Evolutionary conservation across 2,113 vertebrate genomes (phyloP).

Genomic region (Chroicocephalus ridibundus): DNA sequence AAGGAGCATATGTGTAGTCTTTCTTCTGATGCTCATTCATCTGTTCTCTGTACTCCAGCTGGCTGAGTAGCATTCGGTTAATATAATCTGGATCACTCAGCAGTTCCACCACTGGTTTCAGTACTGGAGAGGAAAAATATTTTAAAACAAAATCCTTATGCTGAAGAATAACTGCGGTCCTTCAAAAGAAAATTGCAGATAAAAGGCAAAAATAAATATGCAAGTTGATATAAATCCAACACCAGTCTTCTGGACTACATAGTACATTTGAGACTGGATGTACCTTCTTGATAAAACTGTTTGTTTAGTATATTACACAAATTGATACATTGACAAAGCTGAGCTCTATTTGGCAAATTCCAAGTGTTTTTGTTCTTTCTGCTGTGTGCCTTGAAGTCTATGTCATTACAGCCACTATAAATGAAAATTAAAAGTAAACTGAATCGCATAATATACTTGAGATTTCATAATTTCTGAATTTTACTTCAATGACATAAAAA

Average conservation of each 20-base stretch:
- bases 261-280: not conserved
- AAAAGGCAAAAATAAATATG: slow-evolving; percentile 9
- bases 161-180: not conserved
- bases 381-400: not conserved
- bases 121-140: slow-evolving; percentile 74
- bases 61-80: slow-evolving; percentile 91
- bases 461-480: not conserved
- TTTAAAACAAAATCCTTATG: slow-evolving; percentile 24
- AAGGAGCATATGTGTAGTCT: slow-evolving; percentile 96
- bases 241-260: not conserved
- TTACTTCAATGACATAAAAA: not conserved
- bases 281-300: not conserved
- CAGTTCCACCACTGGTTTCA: slow-evolving; percentile 92
- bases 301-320: not conserved
- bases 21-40: slow-evolving; percentile 94
- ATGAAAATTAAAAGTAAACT: not conserved
- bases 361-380: not conserved
- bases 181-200: not conserved
- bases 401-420: not conserved
- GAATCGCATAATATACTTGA: not conserved
- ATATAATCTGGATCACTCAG: slow-evolving; percentile 97
- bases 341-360: not conserved
- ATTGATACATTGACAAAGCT: not conserved
- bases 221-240: not conserved
- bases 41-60: slow-evolving; percentile 94